Base-by-base conservation (phyloP, 2,888 invertebrate species). In the Daptonema setosum region DNA sequence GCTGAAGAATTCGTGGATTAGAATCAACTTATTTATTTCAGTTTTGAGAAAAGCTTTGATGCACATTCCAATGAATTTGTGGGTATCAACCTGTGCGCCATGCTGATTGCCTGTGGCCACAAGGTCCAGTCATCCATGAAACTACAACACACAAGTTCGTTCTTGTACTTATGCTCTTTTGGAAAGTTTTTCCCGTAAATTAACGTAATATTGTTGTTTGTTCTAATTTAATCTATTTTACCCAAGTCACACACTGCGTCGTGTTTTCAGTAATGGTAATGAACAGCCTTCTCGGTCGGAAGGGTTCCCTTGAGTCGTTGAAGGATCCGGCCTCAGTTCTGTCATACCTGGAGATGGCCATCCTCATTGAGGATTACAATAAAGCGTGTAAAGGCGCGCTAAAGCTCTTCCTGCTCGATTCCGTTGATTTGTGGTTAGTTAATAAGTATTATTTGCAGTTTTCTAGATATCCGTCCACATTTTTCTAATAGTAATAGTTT, bases 261-360 rank as follows among this genome's bases (percentile, higher is more conserved):
- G n/a, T 41, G 17, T n/a, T 45, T 45, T 26, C 73, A 80, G 83
- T 83, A 53, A 85, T 91, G 80, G 85, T 90, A 8, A 74, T 97
- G 61, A 97, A 95, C 72, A 91, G 91, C 74, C 76, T 95, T 58
- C 93, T 97, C 66, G 97, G 97, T 0, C 86, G 90, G 70, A 97
- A 97, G 71, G 97, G 97, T 50, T 88, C 87, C 69, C 74, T 97
- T 28, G 81, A 83, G 0, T 86, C 87, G 0, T 76, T 97, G 25
- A 83, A 83, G 64, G 93, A 97, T 70, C 97, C 97, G 70, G 97
- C 97, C 95, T 93, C 93, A 72, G 93, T 97, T 88, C 1, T 97
- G 88, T 77, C 68, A 2, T 68, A 68, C 59, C 69, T 68, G 61
- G 68, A 68, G 59, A 52, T 54, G 29, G 28, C 90, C 52, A 93